Base-by-base conservation (phyloP, 2,113 vertebrate genomes). In the Cyprinodon variegatus region DNA sequence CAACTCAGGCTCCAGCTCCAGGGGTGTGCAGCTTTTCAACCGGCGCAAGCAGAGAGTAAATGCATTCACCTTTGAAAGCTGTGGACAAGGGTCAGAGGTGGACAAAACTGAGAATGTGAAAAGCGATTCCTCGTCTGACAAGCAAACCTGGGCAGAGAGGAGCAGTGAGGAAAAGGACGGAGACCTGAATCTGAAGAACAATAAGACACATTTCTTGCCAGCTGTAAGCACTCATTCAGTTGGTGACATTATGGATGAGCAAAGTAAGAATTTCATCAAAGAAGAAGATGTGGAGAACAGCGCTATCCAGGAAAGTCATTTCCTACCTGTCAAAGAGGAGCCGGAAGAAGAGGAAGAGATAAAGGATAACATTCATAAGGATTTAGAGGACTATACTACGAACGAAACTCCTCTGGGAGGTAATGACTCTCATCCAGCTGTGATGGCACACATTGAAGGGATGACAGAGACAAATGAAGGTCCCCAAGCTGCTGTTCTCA, bases 21-120 rank as follows among this genome's bases (percentile, higher is more conserved):
- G 95, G 61, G 98, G 98, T 0, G 97, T 98, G 22, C 95, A 97
- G 89, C 96, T 99, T 74, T 99, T 98, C 92, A 95, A 98, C 88
- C 92, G 96, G 17, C 96, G 97, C 79, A 93, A 93, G 88, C 96
- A 98, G 85, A 93, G 96, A 4, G 95, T 98, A 1, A 96, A 96
- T 3, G 95, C 96, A 67, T 97, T 98, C 59, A 91, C 96, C 0
- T 90, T 94, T 5, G 93, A 95, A 70, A 95, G 94, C 81, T 78
- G 88, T 9, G 91, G 93, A 9, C 90, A 72, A 76, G 80, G 53
- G 66, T 81, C 88, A 57, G 69, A 61, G 37, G 72, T 81, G 70
- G 78, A 70, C 87, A 64, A 61, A 79, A 68, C 66, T 64, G 83
- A 81, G 46, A 83, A 88, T 83, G 88, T 86, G 61, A 85, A 76